These are phyloP conservation scores for Lucilia sericata DNA, from an alignment of 1,140 invertebrate species.

Conservation along the genomic window DNA sequence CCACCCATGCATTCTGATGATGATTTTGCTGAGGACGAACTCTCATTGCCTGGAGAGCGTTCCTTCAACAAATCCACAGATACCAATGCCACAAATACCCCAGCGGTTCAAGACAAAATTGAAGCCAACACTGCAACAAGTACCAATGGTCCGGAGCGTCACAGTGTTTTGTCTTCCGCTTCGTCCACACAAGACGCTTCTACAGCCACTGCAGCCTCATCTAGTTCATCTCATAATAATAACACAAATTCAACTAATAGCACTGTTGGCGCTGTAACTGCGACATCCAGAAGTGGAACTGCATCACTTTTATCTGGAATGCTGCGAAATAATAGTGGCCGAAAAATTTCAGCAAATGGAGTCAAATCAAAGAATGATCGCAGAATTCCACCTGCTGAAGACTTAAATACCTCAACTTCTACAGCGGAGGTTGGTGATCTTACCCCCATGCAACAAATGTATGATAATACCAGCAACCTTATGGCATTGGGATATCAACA, in stretches of 20 bases:
- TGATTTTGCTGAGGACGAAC: constrained; percentile 78
- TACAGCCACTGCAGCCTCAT: constrained; percentile 58
- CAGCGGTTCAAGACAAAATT: constrained; percentile 47
- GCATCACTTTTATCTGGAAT: constrained; percentile 43
- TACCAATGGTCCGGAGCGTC: constrained; percentile 62
- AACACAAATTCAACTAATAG: constrained; percentile 47
- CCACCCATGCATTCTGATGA: constrained; percentile 74
- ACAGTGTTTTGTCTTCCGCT: constrained; percentile 62
- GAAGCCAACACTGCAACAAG: constrained; percentile 50
- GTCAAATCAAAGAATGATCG: constrained; percentile 3
- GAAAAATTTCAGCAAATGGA: constrained; percentile 42
- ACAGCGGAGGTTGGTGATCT: constrained; percentile 59
- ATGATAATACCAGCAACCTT: constrained; percentile 64
- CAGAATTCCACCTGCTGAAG: constrained; percentile 51
- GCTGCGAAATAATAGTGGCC: constrained; percentile 45
- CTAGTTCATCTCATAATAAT: constrained; percentile 48
- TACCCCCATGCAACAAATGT: constrained; percentile 55
- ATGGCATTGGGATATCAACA: constrained; percentile 62
- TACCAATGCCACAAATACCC: constrained; percentile 50
- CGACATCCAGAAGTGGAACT: constrained; percentile 12
- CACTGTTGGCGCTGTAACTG: neutral
- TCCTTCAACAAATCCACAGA: constrained; percentile 68
- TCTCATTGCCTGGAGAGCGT: constrained; percentile 72
- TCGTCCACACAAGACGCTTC: constrained; percentile 59
- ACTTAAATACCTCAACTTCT: constrained; percentile 63